These are phyloP conservation scores for Nanorana parkeri DNA, from an alignment of 2,113 vertebrate genomes.

Conservation along the genomic window DNA sequence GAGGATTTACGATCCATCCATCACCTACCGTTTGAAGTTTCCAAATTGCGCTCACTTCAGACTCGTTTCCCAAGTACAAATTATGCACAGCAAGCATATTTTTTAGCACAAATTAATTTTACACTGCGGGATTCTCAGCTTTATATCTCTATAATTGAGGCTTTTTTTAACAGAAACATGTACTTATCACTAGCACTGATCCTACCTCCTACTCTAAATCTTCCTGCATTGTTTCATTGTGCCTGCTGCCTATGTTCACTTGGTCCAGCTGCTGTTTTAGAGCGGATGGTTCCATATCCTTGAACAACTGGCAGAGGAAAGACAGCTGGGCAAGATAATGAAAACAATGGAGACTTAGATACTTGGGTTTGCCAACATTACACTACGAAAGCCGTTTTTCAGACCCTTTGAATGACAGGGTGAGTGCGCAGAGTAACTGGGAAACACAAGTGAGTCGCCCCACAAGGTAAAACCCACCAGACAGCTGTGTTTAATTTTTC, in stretches of 20 bases:
- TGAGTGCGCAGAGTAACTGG: neutral
- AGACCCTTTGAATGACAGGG: constrained; percentile 29
- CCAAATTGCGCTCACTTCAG: too few relatives aligned
- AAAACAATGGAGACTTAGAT: constrained; percentile 11
- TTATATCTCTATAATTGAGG: neutral
- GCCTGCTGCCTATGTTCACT: neutral
- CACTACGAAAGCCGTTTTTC: constrained; percentile 5
- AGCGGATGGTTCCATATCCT: constrained; percentile 6
- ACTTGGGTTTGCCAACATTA: constrained; percentile 15
- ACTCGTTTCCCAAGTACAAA: too few relatives aligned
- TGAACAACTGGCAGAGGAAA: constrained; percentile 35
- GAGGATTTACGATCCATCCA: too few relatives aligned
- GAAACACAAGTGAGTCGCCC: neutral
- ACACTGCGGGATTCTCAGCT: too few relatives aligned
- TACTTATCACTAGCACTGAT: neutral
- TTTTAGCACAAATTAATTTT: too few relatives aligned
- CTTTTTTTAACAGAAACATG: neutral
- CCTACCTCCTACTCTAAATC: neutral
- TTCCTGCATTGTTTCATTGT: neutral
- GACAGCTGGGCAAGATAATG: constrained; percentile 37
- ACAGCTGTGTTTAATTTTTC: constrained; percentile 36
- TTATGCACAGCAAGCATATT: too few relatives aligned
- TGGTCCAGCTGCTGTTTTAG: constrained; percentile 4
- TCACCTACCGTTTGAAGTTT: too few relatives aligned
- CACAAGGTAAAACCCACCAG: constrained; percentile 8